Evolutionary conservation across 2,888 invertebrate species (phyloP).

Genomic region (Drosophila diplacantha): DNA sequence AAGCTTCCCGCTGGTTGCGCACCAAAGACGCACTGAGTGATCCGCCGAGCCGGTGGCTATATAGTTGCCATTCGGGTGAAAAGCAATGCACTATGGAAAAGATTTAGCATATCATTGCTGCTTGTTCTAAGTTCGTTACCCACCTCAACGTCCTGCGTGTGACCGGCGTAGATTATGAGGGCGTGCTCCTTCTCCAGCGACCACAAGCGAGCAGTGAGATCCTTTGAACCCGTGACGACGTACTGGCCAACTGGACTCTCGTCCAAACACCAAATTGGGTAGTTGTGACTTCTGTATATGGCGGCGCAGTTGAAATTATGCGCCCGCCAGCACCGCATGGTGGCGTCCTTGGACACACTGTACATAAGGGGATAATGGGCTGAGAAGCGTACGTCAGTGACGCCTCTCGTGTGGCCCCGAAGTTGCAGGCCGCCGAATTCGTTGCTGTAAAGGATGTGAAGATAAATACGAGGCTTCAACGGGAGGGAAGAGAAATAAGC

Average conservation of each 20-base stretch:
- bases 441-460: slow-evolving; percentile 50
- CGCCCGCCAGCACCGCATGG: slow-evolving; percentile 87
- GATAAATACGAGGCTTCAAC: not conserved
- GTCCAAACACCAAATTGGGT: slow-evolving; percentile 93
- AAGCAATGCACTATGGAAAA: slow-evolving; percentile 79
- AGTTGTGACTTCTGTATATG: slow-evolving; percentile 86
- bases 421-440: slow-evolving; percentile 80
- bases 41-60: slow-evolving; percentile 94
- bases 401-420: slow-evolving; percentile 86
- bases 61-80: slow-evolving; percentile 95
- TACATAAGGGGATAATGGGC: slow-evolving; percentile 82
- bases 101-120: not conserved
- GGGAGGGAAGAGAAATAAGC: not conserved
- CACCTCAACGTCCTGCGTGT: slow-evolving; percentile 92
- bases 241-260: slow-evolving; percentile 86
- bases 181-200: slow-evolving; percentile 87
- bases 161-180: slow-evolving; percentile 91
- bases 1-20: slow-evolving; percentile 87
- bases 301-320: slow-evolving; percentile 83
- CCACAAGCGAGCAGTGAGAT: slow-evolving; percentile 93
- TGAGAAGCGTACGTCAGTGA: slow-evolving; percentile 81
- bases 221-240: slow-evolving; percentile 92
- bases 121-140: slow-evolving; percentile 66
- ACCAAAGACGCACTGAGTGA: slow-evolving; percentile 92
- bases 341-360: slow-evolving; percentile 85